phyloP scores from a whole-genome alignment of 1,140 invertebrate species.

The Oedothorax gibbosus region DNA sequence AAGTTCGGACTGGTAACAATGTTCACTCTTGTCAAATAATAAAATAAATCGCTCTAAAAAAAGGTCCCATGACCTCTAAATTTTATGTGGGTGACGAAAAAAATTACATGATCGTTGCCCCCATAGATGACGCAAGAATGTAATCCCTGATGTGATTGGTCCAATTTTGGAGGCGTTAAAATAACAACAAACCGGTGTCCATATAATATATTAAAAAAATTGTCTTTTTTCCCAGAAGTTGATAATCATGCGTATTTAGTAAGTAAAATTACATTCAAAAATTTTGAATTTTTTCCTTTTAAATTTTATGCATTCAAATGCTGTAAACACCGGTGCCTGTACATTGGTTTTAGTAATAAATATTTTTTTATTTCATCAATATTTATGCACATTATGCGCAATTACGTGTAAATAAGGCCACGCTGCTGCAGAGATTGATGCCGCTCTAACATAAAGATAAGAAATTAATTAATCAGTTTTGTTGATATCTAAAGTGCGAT shows the following conservation, averaged over 20 bases:
- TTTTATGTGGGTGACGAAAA: neutral
- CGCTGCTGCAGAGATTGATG: neutral
- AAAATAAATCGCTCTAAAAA: neutral
- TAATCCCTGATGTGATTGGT: constrained; percentile 43
- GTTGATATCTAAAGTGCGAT: too few relatives aligned
- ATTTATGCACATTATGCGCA: neutral
- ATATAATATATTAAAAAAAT: constrained; percentile 26
- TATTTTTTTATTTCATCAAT: neutral
- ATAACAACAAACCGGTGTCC: neutral
- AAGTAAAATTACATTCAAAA: neutral
- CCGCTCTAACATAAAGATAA: too few relatives aligned
- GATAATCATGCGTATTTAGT: constrained; percentile 24
- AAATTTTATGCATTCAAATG: neutral
- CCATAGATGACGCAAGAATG: constrained; percentile 2
- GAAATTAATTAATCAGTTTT: too few relatives aligned
- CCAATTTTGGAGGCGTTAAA: constrained; percentile 8
- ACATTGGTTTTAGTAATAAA: neutral
- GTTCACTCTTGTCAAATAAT: neutral
- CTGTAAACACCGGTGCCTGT: neutral
- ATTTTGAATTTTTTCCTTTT: neutral
- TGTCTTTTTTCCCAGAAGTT: neutral
- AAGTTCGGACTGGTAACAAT: constrained; percentile 44
- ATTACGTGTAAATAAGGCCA: neutral
- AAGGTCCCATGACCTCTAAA: neutral
- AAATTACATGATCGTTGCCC: neutral